A percentile compares a stretch with the other conserved stretches of the same genome.
phyloP scores from a whole-genome alignment of 2,113 vertebrate genomes.

The Salvelinus namaycush region DNA sequence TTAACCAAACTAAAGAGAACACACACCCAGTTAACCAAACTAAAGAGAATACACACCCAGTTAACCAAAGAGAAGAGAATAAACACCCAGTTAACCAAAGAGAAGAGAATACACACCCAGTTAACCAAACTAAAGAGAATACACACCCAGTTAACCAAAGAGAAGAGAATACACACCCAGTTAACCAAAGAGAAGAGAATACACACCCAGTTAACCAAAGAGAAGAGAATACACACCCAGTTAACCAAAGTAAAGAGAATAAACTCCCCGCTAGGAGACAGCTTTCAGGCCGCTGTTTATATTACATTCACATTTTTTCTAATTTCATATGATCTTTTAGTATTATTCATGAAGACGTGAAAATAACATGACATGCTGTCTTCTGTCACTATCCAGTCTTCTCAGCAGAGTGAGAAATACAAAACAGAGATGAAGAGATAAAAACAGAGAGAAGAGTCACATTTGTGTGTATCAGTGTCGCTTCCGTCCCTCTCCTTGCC shows the following conservation, averaged over 20 bases:
- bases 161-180: slow-evolving; percentile 27
- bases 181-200: too few relatives aligned
- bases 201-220: too few relatives aligned
- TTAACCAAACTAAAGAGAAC: too few relatives aligned
- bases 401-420: slow-evolving; percentile 7
- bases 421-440: slow-evolving; percentile 15
- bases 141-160: too few relatives aligned
- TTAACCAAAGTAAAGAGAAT: slow-evolving; percentile 1
- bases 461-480: background rate
- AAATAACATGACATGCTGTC: background rate
- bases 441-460: slow-evolving; percentile 15
- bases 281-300: slow-evolving; percentile 13
- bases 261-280: slow-evolving; percentile 27
- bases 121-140: too few relatives aligned
- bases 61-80: too few relatives aligned
- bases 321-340: background rate
- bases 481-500: too few relatives aligned
- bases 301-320: slow-evolving; percentile 19
- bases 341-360: background rate
- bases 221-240: slow-evolving; percentile 36
- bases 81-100: too few relatives aligned
- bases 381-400: slow-evolving; percentile 2
- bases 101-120: too few relatives aligned
- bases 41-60: too few relatives aligned
- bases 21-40: too few relatives aligned